Evolutionary conservation across 2,113 vertebrate genomes (phyloP).

Genomic region (Dromas ardeola): DNA sequence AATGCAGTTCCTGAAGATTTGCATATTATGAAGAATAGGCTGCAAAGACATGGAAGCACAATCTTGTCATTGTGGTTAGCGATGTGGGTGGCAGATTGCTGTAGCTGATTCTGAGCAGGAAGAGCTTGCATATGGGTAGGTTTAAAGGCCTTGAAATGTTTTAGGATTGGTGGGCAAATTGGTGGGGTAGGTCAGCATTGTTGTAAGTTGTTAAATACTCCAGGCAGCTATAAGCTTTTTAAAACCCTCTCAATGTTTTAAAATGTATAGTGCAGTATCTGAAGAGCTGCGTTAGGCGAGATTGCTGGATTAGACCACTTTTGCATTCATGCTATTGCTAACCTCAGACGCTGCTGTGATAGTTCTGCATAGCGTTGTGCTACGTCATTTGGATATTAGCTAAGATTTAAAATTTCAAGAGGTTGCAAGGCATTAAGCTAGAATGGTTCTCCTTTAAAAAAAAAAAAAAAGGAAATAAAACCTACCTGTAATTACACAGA

Average conservation of each 20-base stretch:
- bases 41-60: slow-evolving; percentile 19
- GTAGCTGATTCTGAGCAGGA: neutral
- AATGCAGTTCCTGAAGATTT: slow-evolving; percentile 39
- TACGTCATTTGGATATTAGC: neutral
- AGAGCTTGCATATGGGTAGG: neutral
- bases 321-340: neutral
- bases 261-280: neutral
- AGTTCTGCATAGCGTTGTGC: neutral
- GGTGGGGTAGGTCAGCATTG: neutral
- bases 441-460: neutral
- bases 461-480: neutral
- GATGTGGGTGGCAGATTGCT: slow-evolving; percentile 22
- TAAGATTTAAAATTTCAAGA: neutral
- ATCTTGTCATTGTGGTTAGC: slow-evolving; percentile 32
- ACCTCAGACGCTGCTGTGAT: neutral
- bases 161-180: neutral
- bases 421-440: neutral
- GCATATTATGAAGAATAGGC: slow-evolving; percentile 32
- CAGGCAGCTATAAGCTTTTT: neutral
- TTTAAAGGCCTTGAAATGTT: neutral
- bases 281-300: neutral
- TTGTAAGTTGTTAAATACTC: neutral
- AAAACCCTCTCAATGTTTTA: neutral
- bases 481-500: neutral
- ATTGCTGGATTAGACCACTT: neutral